Conservation (phyloP, 2,888 invertebrate genomes). For the Vannuccia rotundouncinata region DNA sequence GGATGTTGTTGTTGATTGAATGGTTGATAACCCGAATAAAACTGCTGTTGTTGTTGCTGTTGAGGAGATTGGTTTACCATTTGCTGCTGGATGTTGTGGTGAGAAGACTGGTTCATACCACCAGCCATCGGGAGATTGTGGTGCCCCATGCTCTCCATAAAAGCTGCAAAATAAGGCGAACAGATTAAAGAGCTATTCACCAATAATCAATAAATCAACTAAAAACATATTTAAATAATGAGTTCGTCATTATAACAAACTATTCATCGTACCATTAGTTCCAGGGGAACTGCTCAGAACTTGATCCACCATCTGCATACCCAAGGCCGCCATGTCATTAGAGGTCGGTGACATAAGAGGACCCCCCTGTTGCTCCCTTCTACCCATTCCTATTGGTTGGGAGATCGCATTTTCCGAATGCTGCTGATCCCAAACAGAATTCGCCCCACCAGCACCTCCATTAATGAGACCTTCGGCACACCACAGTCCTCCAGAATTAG, state of each 20-base stretch:
- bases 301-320: slow-evolving; percentile 35
- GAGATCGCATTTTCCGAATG: slow-evolving; percentile 25
- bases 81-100: neutral
- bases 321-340: slow-evolving; percentile 34
- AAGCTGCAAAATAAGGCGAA: neutral
- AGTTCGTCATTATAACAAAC: neutral
- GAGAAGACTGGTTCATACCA: neutral
- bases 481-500: neutral
- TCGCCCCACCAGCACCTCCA: neutral
- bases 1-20: neutral
- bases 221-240: neutral
- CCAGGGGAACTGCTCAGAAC: slow-evolving; percentile 29
- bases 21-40: neutral
- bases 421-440: slow-evolving; percentile 1
- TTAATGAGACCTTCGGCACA: neutral
- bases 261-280: slow-evolving; percentile 4
- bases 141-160: slow-evolving; percentile 4
- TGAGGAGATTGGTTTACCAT: neutral
- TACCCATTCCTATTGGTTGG: slow-evolving; percentile 25
- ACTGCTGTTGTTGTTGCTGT: neutral
- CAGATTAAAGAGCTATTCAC: neutral
- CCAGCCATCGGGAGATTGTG: neutral
- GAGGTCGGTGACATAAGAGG: slow-evolving; percentile 31
- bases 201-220: neutral
- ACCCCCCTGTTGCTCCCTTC: neutral